Evolutionary conservation across 1,140 invertebrate species (phyloP), one percentile per base, ranked within the genome.

Genomic region (Tribolium madens): DNA sequence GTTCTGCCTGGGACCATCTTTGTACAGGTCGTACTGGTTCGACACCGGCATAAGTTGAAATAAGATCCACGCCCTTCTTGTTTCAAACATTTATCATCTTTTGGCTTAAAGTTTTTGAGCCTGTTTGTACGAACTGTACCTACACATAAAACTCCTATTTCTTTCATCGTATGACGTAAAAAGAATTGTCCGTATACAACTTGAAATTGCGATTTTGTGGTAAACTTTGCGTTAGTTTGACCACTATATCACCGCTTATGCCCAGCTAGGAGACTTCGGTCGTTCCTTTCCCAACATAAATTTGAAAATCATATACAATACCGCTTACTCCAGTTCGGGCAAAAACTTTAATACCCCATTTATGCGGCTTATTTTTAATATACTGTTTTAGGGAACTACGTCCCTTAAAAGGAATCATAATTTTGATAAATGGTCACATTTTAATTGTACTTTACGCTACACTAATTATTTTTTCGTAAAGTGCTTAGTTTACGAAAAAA

Each of bases 331-430:
- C 79, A 52, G 68, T 60, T 47, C 78, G 31, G 9, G 78, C 73
- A 69, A 83, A 86, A 12, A 84, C 74, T 75, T 85, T 86, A 2
- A 85, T 82, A 3, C 84, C 85, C 77, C 83, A 83, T 71, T 85
- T 87, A 57, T 83, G 79, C 6, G 86, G 84, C 57, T 52, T 52
- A 52, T 52, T 52, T 52, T 17, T 85, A 5, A 85, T 78, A 76
- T 87, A 86, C 64, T 86, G 85, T 73, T 84, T 83, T 18, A 83
- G 77, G n/a, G 12, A 13, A n/a, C 81, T 70, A 13, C 78, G 71
- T 10, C 83, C 84, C 76, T 85, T 86, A 77, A 82, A 86, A 13
- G 81, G 80, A 21, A 86, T 82, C 74, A 78, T 78, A 52, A 77
- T 31, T 71, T 75, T n/a, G n/a, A n/a, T n/a, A n/a, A n/a, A n/a